These are phyloP conservation scores for Callyntrura guangdongensis DNA, from an alignment of 2,888 invertebrate genomes.

Conservation along the genomic window DNA sequence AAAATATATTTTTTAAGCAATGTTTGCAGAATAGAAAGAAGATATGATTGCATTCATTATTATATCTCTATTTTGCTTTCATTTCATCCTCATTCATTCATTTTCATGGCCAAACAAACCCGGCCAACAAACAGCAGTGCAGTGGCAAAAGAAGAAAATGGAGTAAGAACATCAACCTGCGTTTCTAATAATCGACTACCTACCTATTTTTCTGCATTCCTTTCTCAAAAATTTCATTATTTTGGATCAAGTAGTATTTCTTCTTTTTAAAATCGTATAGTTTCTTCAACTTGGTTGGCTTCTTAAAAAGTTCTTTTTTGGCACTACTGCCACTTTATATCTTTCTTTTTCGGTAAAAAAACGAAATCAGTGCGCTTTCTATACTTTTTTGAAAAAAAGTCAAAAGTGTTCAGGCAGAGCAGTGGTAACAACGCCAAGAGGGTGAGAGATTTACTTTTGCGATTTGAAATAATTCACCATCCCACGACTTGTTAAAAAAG, in stretches of 20 bases:
- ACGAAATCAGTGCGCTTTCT: background rate
- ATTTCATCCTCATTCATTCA: slow-evolving; percentile 29
- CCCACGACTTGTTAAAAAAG: background rate
- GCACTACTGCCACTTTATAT: background rate
- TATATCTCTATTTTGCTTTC: background rate
- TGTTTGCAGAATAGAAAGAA: too few species aligned
- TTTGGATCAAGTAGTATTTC: too few species aligned
- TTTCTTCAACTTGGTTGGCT: background rate
- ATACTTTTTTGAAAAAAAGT: slow-evolving; percentile 2
- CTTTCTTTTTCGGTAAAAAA: background rate
- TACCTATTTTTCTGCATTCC: too few species aligned
- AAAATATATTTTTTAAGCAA: too few species aligned
- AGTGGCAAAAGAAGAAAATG: too few species aligned
- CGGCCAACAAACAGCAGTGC: background rate
- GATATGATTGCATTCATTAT: too few species aligned
- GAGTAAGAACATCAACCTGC: too few species aligned
- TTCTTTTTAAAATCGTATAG: too few species aligned
- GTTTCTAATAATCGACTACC: too few species aligned
- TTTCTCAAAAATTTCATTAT: too few species aligned
- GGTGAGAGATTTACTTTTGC: slow-evolving; percentile 1
- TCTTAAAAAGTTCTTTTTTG: background rate
- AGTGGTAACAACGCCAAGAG: background rate
- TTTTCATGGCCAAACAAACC: background rate
- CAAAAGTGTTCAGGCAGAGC: background rate
- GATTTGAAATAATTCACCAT: background rate